Percentiles rank a stretch among this genome's conserved stretches.
These are phyloP conservation scores for Apantesis nais DNA, from an alignment of 2,888 invertebrate genomes.

Conservation along the genomic window DNA sequence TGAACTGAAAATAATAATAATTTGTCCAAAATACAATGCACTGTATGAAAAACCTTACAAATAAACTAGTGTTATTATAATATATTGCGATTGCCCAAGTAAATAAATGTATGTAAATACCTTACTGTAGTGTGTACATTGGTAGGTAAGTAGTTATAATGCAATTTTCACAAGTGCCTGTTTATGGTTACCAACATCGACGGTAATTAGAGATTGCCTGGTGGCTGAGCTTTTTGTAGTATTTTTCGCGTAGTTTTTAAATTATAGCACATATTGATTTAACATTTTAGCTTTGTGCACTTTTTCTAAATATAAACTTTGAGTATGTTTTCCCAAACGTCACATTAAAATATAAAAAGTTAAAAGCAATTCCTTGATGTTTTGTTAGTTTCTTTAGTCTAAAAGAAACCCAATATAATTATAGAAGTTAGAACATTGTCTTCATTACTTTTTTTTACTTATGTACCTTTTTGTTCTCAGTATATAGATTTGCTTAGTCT, in stretches of 20 bases:
- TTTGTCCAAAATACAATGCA: too few species aligned
- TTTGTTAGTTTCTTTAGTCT: not conserved
- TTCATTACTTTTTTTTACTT: too few species aligned
- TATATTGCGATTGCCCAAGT: not conserved
- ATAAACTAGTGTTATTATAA: not conserved
- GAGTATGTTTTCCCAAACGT: not conserved
- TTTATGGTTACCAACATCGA: slow-evolving; percentile 50
- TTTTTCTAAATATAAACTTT: not conserved
- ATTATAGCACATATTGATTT: not conserved
- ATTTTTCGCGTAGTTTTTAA: not conserved
- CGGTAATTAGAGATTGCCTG: not conserved
- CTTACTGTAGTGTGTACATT: slow-evolving; percentile 17
- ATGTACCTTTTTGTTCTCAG: not conserved
- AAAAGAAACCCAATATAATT: not conserved
- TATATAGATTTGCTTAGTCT: not conserved
- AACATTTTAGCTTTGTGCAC: not conserved
- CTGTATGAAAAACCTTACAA: too few species aligned
- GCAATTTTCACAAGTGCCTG: slow-evolving; percentile 69
- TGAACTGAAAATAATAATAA: not conserved
- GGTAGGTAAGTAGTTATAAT: slow-evolving; percentile 33
- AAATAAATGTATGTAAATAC: not conserved
- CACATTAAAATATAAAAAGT: not conserved
- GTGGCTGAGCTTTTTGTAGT: not conserved
- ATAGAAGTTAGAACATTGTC: not conserved
- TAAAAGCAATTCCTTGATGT: too few species aligned